Conservation (phyloP, 2,797 vertebrate species). For the Acanthornis magna region DNA sequence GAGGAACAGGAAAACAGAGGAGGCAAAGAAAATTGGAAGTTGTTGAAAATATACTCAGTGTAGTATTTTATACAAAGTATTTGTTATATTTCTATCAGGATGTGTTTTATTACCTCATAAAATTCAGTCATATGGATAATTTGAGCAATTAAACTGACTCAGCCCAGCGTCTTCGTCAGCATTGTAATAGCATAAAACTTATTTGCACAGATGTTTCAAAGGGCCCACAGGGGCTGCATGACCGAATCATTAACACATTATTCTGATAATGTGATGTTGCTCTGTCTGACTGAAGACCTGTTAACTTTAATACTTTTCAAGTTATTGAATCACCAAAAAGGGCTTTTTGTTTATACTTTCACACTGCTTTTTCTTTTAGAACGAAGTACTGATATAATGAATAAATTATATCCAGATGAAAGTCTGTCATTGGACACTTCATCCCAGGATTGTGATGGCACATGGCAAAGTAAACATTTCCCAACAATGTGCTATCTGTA, state of each 20-base stretch:
- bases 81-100: conserved; percentile 59
- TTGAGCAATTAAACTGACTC: conserved; percentile 35
- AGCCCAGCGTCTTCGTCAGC: conserved; percentile 35
- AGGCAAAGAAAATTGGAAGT: conserved; percentile 4
- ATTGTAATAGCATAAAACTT: conserved; percentile 42
- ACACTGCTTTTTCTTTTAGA: conserved; percentile 70
- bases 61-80: conserved; percentile 12
- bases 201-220: conserved; percentile 73
- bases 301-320: conserved; percentile 76
- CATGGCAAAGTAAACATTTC: conserved; percentile 30
- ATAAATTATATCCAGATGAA: conserved; percentile 76
- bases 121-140: conserved; percentile 36
- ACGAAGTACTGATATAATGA: conserved; percentile 67
- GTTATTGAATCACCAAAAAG: conserved; percentile 59
- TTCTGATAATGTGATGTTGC: conserved; percentile 73
- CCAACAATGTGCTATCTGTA: not conserved
- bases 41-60: not conserved
- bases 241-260: conserved; percentile 73
- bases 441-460: conserved; percentile 3
- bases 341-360: conserved; percentile 68
- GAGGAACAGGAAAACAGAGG: not conserved
- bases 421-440: conserved; percentile 50
- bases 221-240: conserved; percentile 45
- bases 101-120: conserved; percentile 69
- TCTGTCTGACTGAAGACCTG: conserved; percentile 70